Base-by-base conservation (phyloP, 2,888 invertebrate genomes). In the Scelioninae gen. 2 region DNA sequence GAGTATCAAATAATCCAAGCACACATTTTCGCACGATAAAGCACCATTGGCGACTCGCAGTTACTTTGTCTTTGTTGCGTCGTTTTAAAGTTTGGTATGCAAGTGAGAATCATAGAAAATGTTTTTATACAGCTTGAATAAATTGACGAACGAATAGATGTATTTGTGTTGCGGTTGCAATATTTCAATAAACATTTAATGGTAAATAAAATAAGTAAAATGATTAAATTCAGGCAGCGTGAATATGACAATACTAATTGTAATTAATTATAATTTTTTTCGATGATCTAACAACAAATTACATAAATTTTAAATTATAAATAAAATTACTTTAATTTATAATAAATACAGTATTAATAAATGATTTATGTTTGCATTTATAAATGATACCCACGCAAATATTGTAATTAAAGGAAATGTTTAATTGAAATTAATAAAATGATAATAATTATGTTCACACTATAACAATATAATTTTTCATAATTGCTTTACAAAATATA, bases 1-100 rank as follows among this genome's bases (percentile, higher is more conserved):
- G n/a, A n/a, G n/a, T 16, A 35, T 52, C 31, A 22, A 53, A 53
- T 53, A 22, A 53, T 53, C 53, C 18, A n/a, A 19, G 19, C 31
- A 53, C 22, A 37, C 35, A 53, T 37, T 53, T 53, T 53, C 22
- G 22, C 53, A 53, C 53, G 53, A 53, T 22, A 13, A 53, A 33
- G 33, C 33, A 50, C 33, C 50, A 50, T 50, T 50, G 33, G 50
- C 25, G 50, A 33, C 33, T 50, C 50, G 13, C 28, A 28, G 28
- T 46, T 46, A 50, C 19, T 41, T 41, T 55, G 41, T 55, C 13
- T 39, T 55, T 41, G 37, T 41, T 55, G 39, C 1, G 39, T 41
- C 25, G 15, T 55, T 55, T 41, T 41, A 55, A 13, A 41, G 25
- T 41, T 55, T 55, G 15, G 16, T 15, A 41, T 55, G 25, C 39